A percentile compares a stretch with the other conserved stretches of the same genome.
phyloP scores from a whole-genome alignment of 2,113 vertebrate species.

The Ibidorhyncha struthersii region DNA sequence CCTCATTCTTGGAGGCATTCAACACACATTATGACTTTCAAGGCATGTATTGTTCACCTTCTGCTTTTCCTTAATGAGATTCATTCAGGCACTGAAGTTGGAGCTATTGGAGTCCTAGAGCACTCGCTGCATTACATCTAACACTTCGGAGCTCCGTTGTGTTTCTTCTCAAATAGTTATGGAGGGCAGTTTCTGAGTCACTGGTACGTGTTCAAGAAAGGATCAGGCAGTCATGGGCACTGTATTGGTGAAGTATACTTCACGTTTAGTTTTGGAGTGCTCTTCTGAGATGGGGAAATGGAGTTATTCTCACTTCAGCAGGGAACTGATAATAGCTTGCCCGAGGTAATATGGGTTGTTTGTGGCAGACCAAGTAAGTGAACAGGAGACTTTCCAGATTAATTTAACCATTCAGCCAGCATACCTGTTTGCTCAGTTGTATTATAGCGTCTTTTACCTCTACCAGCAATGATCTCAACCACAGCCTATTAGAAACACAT shows the following conservation, averaged over 20 bases:
- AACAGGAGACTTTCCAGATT: neutral
- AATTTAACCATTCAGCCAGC: neutral
- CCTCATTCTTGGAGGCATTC: neutral
- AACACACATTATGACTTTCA: neutral
- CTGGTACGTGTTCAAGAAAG: accelerated
- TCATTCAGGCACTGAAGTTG: neutral
- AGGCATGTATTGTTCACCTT: neutral
- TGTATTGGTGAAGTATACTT: neutral
- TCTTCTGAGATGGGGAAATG: neutral
- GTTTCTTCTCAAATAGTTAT: neutral
- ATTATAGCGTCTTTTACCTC: neutral
- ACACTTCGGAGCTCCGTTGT: neutral
- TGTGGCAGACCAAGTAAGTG: neutral
- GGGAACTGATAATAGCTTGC: neutral
- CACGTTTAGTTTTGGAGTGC: neutral
- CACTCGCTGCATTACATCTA: neutral
- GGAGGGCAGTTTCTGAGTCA: neutral
- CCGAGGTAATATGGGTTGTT: neutral
- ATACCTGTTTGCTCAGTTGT: neutral
- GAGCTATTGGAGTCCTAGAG: neutral
- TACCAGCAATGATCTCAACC: neutral
- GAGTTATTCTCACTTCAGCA: neutral
- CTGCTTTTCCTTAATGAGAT: neutral
- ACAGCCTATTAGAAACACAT: neutral
- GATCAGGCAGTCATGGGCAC: neutral